Percentiles rank a stretch among this genome's conserved stretches.
Evolutionary conservation across 2,113 vertebrate genomes (phyloP).

Genomic region (Thermophis baileyi): DNA sequence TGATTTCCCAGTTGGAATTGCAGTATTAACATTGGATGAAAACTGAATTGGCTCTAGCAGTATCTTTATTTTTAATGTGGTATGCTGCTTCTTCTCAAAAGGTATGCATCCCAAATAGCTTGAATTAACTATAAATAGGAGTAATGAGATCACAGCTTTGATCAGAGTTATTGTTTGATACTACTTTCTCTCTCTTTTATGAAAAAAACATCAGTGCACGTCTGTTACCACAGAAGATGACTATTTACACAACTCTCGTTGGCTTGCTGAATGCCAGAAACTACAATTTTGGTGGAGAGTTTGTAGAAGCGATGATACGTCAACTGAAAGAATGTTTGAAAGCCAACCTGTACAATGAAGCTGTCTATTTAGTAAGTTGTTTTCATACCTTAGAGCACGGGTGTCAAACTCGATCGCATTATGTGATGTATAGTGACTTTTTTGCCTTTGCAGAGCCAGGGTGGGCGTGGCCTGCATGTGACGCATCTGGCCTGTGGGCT

Average conservation of each 20-base stretch:
- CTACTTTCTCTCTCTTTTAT: slow-evolving; percentile 27
- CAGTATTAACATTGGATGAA: neutral
- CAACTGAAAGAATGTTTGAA: slow-evolving; percentile 96
- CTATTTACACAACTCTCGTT: slow-evolving; percentile 92
- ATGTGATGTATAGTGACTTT: too few relatives aligned
- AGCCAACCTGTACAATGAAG: slow-evolving; percentile 90
- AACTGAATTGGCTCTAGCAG: neutral
- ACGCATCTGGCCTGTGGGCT: too few relatives aligned
- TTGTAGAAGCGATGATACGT: slow-evolving; percentile 97
- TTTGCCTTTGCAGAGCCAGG: too few relatives aligned
- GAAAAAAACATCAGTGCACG: slow-evolving; percentile 77
- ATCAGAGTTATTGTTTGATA: slow-evolving; percentile 16
- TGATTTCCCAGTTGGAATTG: neutral
- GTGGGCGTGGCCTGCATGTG: too few relatives aligned
- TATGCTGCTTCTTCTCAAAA: neutral
- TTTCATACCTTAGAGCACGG: neutral
- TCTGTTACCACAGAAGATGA: slow-evolving; percentile 90
- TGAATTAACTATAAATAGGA: neutral
- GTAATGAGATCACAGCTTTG: neutral
- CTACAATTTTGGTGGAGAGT: slow-evolving; percentile 98
- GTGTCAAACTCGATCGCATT: too few relatives aligned
- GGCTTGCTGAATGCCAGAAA: slow-evolving; percentile 95
- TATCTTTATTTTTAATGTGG: neutral
- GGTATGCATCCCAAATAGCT: neutral
- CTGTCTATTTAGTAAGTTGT: slow-evolving; percentile 83